Evolutionary conservation across 2,888 invertebrate species (phyloP).

Genomic region (Drosophila mercatorum): DNA sequence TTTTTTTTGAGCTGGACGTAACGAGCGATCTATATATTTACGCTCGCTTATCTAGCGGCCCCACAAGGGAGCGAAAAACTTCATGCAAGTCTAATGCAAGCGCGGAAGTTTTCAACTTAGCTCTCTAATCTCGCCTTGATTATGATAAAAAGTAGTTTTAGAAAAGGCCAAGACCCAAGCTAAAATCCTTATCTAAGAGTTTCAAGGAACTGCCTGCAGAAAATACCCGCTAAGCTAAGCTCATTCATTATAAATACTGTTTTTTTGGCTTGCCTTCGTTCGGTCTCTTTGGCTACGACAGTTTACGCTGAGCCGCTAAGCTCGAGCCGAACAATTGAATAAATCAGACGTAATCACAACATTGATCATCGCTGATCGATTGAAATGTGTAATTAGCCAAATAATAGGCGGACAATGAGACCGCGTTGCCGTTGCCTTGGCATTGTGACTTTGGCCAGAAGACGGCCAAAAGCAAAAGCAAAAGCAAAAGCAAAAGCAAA

Average conservation of each 20-base stretch:
- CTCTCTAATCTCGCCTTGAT: constrained; percentile 11
- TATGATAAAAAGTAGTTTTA: constrained; percentile 10
- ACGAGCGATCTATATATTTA: constrained; percentile 33
- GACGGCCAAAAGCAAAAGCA: constrained; percentile 37
- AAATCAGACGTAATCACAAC: constrained; percentile 48
- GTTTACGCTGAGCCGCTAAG: constrained; percentile 28
- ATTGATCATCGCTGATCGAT: constrained; percentile 48
- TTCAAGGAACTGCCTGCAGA: neutral
- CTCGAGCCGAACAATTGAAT: constrained; percentile 24
- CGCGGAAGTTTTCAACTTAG: constrained; percentile 44
- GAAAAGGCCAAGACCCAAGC: neutral
- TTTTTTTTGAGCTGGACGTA: constrained; percentile 30
- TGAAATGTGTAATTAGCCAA: constrained; percentile 68
- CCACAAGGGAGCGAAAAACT: constrained; percentile 7
- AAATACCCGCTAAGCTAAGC: neutral
- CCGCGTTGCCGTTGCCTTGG: constrained; percentile 57
- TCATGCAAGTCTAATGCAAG: constrained; percentile 35
- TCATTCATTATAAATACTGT: neutral
- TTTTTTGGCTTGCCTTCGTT: neutral
- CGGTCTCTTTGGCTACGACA: constrained; percentile 17
- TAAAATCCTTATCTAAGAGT: neutral
- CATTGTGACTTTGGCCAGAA: constrained; percentile 63
- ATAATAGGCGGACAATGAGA: constrained; percentile 61
- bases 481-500: constrained; percentile 47
- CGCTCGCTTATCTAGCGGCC: constrained; percentile 42